Evolutionary conservation across 2,797 vertebrate genomes (phyloP).

Genomic region (Pyrocephalus nanus): DNA sequence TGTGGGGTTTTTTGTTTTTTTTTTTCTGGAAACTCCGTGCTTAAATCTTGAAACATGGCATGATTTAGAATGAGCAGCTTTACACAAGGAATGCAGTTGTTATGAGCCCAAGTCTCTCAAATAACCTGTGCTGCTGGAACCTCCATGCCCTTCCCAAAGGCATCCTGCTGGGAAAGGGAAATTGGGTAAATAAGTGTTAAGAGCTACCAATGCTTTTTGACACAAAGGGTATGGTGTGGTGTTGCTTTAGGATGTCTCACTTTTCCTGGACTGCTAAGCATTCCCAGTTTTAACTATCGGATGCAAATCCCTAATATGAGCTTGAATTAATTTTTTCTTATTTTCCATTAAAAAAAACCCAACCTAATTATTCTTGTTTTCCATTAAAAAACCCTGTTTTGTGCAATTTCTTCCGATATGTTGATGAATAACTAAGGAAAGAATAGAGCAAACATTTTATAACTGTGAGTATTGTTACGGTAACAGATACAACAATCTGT

Average conservation of each 20-base stretch:
- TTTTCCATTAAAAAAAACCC: not conserved
- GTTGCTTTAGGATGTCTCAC: not conserved
- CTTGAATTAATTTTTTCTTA: not conserved
- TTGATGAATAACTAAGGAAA: not conserved
- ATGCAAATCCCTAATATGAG: not conserved
- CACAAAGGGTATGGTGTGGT: not conserved
- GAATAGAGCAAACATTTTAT: not conserved
- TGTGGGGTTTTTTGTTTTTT: too few species aligned
- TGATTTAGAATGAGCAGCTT: not conserved
- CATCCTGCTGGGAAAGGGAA: not conserved
- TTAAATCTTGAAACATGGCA: not conserved
- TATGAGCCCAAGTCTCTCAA: not conserved
- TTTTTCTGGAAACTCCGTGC: not conserved
- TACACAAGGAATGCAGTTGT: not conserved
- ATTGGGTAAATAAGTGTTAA: not conserved
- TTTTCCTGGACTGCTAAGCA: not conserved
- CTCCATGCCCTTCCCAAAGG: not conserved
- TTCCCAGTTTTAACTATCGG: not conserved
- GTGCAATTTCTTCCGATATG: not conserved
- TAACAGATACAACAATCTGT: not conserved
- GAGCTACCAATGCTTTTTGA: not conserved
- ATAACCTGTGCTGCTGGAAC: not conserved
- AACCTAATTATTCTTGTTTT: not conserved
- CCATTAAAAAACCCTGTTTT: not conserved
- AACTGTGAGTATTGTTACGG: not conserved